These are phyloP conservation scores for Mystacornis crossleyi DNA, from an alignment of 2,113 vertebrate genomes.

Conservation along the genomic window DNA sequence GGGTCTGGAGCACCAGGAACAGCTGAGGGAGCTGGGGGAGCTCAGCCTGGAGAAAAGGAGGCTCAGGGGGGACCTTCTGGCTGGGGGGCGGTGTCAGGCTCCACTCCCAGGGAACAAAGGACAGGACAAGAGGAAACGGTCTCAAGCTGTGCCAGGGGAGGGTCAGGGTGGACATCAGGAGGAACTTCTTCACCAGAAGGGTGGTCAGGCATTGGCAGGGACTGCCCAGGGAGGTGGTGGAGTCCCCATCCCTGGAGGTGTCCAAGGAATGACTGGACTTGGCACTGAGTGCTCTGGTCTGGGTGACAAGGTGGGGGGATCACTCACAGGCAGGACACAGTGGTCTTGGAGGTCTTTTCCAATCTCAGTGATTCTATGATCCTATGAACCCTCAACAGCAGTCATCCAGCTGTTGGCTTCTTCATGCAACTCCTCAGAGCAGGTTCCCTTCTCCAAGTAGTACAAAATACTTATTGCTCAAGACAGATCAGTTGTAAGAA, in stretches of 20 bases:
- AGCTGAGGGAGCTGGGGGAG: neutral
- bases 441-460: neutral
- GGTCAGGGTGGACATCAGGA: neutral
- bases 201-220: neutral
- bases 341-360: neutral
- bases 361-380: neutral
- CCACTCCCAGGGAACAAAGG: neutral
- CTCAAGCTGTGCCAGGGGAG: neutral
- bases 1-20: neutral
- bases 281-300: neutral
- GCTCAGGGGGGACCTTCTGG: neutral
- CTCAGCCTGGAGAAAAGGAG: neutral
- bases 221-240: neutral
- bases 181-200: neutral
- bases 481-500: neutral
- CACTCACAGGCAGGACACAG: neutral
- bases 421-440: neutral
- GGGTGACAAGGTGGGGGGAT: neutral
- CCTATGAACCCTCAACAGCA: neutral
- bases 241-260: neutral
- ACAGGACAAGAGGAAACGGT: neutral
- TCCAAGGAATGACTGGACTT: accelerated
- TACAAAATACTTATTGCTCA: neutral
- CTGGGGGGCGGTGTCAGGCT: too few species aligned
- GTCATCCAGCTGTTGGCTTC: neutral